A percentile compares a stretch with the other conserved stretches of the same genome.
phyloP scores from a whole-genome alignment of 1,140 invertebrate genomes.

The Drosophila carrolli region DNA sequence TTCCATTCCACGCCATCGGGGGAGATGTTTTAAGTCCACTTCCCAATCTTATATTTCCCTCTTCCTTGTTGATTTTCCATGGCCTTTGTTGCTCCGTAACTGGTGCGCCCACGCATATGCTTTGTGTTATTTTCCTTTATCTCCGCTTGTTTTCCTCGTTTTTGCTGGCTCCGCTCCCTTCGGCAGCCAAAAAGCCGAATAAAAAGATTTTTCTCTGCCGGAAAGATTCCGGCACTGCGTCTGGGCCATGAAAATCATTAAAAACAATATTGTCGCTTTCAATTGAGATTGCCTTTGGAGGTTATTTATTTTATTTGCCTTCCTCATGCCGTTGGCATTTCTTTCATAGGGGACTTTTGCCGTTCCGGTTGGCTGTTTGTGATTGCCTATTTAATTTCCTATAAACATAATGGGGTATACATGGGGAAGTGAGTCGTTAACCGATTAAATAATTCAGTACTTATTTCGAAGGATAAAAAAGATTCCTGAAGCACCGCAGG shows the following conservation, averaged over 20 bases:
- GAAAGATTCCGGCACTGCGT: conserved; percentile 43
- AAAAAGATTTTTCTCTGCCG: conserved; percentile 44
- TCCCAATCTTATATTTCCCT: conserved; percentile 7
- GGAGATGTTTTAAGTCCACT: background rate
- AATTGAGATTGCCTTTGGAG: conserved; percentile 60
- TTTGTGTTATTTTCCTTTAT: conserved; percentile 44
- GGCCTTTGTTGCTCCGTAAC: conserved; percentile 42
- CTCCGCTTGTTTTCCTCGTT: conserved; percentile 24
- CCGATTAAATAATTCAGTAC: conserved; percentile 34
- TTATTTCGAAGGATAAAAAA: background rate
- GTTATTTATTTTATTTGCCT: conserved; percentile 71
- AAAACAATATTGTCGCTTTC: conserved; percentile 75
- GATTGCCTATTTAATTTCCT: conserved; percentile 44
- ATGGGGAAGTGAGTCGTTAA: conserved; percentile 5
- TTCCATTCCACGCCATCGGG: conserved; percentile 1
- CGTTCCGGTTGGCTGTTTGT: conserved; percentile 27
- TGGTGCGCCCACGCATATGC: conserved; percentile 64
- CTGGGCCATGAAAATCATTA: conserved; percentile 69
- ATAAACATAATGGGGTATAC: conserved; percentile 21
- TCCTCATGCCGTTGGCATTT: conserved; percentile 13
- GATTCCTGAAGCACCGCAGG: background rate
- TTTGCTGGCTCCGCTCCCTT: conserved; percentile 27
- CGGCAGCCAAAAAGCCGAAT: conserved; percentile 60
- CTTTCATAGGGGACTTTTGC: conserved; percentile 14
- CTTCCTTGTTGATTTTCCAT: conserved; percentile 46